These are phyloP conservation scores for Cromileptes altivelis DNA, from an alignment of 2,113 vertebrate genomes.

Conservation along the genomic window DNA sequence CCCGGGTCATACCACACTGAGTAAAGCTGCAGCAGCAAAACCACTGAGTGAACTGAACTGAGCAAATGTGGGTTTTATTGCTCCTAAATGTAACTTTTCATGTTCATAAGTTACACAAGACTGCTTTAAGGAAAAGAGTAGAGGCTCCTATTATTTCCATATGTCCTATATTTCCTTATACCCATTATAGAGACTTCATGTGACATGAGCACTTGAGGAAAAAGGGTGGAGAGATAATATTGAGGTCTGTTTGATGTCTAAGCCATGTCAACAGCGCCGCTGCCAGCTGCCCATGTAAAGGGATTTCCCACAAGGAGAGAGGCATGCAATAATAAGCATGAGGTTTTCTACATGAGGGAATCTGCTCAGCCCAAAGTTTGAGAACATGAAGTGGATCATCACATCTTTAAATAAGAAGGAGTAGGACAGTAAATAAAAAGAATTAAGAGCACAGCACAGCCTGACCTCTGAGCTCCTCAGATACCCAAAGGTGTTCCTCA, in stretches of 20 bases:
- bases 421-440: conserved; percentile 2
- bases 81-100: not conserved
- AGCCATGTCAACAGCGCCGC: conserved; percentile 26
- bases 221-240: conserved; percentile 22
- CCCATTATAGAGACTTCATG: conserved; percentile 15
- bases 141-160: conserved; percentile 6
- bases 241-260: conserved; percentile 52
- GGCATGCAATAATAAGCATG: not conserved
- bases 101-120: not conserved
- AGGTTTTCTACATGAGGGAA: conserved; percentile 9
- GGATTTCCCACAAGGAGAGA: not conserved
- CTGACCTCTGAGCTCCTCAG: conserved; percentile 8
- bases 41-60: not conserved
- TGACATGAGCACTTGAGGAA: conserved; percentile 23
- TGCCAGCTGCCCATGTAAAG: conserved; percentile 37
- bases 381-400: not conserved
- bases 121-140: not conserved
- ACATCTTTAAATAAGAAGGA: not conserved
- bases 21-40: not conserved
- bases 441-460: not conserved
- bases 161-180: conserved; percentile 19
- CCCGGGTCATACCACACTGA: not conserved
- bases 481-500: not conserved
- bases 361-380: not conserved
- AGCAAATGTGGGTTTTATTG: not conserved